Evolutionary conservation across 2,888 invertebrate genomes (phyloP), one percentile per base, ranked within the genome.

Genomic region (Agrotis puta): DNA sequence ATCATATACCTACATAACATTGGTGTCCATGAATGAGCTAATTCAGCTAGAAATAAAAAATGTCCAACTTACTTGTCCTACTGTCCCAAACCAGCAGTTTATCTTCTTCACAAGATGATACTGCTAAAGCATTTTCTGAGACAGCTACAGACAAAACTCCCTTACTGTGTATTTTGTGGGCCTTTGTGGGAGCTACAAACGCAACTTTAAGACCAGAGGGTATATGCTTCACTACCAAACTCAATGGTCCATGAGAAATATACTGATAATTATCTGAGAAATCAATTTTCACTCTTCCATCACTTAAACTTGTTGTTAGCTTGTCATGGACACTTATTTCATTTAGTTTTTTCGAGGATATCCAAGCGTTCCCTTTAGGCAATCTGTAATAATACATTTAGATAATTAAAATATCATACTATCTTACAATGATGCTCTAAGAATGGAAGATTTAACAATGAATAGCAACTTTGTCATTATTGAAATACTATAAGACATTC

Each of bases 31-130:
- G n/a, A 45, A 14, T 2, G n/a, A 13, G 4, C 39, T 47, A 11
- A 43, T 43, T 27, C 4, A n/a, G 14, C 20, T 57, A 3, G 57
- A 45, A 51, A 2, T 33, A 43, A 61, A 50, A 18, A 47, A 59
- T 43, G 13, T n/a, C 13, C 16, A 65, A 84, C 90, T 89, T 93
- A 92, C 97, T 97, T 88, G 96, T 96, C 82, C 96, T 94, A 59
- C 96, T 97, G 84, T 97, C 97, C 97, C 97, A 98, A 18, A 98
- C 92, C 64, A 96, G 88, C 2, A 97, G 89, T 84, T 96, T 96
- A 74, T 97, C 97, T 69, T 95, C 96, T 79, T 96, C 96, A 89
- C 97, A 97, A 68, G 97, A 96, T 14, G 97, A 97, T 20, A 97
- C 96, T 45, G 96, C 97, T 50, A 97, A 91, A 16, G 97, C 97